Conservation (phyloP, 2,113 vertebrate genomes). For the Tragelaphus imberbis region DNA sequence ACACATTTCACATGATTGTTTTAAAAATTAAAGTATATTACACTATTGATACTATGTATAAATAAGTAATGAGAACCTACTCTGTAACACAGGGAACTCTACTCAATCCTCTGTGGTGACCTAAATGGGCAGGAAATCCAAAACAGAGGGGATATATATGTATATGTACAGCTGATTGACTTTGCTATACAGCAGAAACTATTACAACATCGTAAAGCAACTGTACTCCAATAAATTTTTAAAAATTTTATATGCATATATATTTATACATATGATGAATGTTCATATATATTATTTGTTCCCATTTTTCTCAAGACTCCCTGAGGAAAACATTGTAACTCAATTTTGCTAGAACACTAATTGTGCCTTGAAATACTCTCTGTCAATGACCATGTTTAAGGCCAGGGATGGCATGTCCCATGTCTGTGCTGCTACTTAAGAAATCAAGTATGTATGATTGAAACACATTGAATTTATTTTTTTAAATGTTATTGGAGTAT, state of each 20-base stretch:
- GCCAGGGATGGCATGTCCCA: neutral
- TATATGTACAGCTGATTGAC: neutral
- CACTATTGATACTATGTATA: neutral
- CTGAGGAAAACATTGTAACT: neutral
- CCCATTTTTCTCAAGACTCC: neutral
- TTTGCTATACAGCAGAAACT: neutral
- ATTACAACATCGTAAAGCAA: neutral
- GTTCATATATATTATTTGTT: neutral
- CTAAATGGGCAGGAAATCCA: neutral
- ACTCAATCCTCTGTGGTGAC: neutral
- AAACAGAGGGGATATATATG: neutral
- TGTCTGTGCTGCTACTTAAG: neutral
- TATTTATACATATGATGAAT: neutral
- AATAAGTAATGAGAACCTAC: neutral
- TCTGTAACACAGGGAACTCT: neutral
- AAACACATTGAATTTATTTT: neutral
- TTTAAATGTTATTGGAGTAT: neutral
- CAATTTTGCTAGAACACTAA: neutral
- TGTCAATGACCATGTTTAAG: neutral
- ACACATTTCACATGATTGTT: neutral
- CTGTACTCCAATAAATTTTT: neutral
- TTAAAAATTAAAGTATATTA: neutral
- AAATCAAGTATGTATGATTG: neutral
- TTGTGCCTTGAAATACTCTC: neutral
- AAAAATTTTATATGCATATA: neutral